These are phyloP conservation scores for Strigamia transsilvanica DNA, from an alignment of 2,888 invertebrate genomes.

Conservation along the genomic window DNA sequence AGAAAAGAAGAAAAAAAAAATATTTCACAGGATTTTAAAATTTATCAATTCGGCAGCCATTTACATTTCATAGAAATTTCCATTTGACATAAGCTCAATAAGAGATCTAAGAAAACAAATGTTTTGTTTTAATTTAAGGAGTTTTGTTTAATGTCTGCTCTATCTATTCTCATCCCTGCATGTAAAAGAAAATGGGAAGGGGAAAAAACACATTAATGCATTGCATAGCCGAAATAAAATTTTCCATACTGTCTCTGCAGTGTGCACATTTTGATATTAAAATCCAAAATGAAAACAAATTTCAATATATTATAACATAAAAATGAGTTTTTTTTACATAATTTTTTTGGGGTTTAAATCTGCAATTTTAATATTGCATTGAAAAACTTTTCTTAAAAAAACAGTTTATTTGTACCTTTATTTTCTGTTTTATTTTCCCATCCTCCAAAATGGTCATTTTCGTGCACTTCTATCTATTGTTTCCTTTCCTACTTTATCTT, in stretches of 20 bases:
- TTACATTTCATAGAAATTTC: too few relatives aligned
- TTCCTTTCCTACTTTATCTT: slow-evolving; percentile 37
- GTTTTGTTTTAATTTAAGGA: too few relatives aligned
- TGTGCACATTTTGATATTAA: slow-evolving; percentile 11
- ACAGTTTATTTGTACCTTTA: background rate
- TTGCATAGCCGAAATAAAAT: background rate
- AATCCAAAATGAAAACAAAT: slow-evolving; percentile 5
- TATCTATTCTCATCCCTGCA: background rate
- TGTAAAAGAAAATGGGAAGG: background rate
- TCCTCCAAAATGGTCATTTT: slow-evolving; percentile 4
- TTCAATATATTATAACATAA: background rate
- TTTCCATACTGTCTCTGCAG: background rate
- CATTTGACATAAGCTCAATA: too few relatives aligned
- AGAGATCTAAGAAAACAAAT: too few relatives aligned
- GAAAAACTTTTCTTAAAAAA: slow-evolving; percentile 21
- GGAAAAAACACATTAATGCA: background rate
- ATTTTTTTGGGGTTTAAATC: background rate
- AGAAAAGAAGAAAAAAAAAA: too few relatives aligned
- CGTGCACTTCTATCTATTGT: slow-evolving; percentile 36
- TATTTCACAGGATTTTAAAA: too few relatives aligned
- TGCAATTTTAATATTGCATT: background rate
- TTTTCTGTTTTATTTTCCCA: background rate
- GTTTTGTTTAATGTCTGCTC: background rate
- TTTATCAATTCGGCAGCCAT: too few relatives aligned
- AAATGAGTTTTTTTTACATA: background rate